These are phyloP conservation scores for Hylia prasina DNA, from an alignment of 2,113 vertebrate genomes.

Conservation along the genomic window DNA sequence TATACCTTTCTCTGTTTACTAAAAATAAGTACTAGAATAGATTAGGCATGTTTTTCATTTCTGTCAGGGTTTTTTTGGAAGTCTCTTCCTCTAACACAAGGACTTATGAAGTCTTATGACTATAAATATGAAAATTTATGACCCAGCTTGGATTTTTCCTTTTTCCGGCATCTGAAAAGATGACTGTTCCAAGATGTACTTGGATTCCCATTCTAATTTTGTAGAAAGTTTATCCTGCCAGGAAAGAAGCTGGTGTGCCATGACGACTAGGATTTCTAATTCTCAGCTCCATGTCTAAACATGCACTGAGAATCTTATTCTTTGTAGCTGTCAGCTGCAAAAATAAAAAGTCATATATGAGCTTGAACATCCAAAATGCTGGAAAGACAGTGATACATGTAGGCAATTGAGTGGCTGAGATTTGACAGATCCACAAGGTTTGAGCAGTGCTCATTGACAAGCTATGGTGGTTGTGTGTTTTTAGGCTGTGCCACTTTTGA, in stretches of 20 bases:
- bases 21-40: background rate
- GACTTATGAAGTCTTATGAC: background rate
- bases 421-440: background rate
- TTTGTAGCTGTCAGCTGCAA: background rate
- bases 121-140: background rate
- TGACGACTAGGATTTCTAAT: background rate
- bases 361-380: background rate
- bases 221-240: background rate
- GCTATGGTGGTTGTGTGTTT: background rate
- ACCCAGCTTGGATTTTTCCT: background rate
- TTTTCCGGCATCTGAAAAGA: background rate
- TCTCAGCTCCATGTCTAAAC: background rate
- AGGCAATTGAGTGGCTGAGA: background rate
- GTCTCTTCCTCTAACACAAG: background rate
- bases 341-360: background rate
- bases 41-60: background rate
- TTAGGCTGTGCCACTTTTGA: background rate
- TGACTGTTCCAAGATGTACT: conserved; percentile 18
- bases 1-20: background rate
- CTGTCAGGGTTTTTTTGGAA: background rate
- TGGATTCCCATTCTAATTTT: background rate
- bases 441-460: background rate
- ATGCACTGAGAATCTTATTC: background rate
- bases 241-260: background rate
- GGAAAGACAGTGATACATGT: background rate